These are phyloP conservation scores for Mythimna lalbum DNA, from an alignment of 2,888 invertebrate genomes.

Conservation along the genomic window DNA sequence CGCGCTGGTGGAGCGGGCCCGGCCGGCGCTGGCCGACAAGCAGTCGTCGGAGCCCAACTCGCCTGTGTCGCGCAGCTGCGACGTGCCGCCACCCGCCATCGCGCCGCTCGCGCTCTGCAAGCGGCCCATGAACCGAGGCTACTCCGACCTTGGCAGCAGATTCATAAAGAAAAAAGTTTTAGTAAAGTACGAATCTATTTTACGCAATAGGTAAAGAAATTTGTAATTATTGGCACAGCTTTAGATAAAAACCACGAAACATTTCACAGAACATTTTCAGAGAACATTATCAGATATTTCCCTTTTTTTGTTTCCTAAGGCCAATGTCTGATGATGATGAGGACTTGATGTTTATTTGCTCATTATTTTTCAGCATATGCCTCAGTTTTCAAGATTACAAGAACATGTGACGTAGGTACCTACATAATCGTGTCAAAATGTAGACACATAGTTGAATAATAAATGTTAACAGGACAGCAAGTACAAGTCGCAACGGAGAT, in stretches of 20 bases:
- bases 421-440: constrained; percentile 31
- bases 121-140: constrained; percentile 92
- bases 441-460: constrained; percentile 47
- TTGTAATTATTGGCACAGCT: background rate
- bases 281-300: background rate
- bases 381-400: background rate
- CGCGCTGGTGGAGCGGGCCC: constrained; percentile 83
- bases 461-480: constrained; percentile 80
- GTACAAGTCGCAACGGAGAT: constrained; percentile 82
- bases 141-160: constrained; percentile 95
- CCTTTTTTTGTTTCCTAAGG: background rate
- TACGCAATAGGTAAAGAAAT: background rate
- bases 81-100: constrained; percentile 84
- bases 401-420: background rate
- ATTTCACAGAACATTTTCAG: background rate
- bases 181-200: constrained; percentile 91
- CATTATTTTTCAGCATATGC: background rate
- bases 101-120: constrained; percentile 84
- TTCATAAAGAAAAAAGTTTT: constrained; percentile 95
- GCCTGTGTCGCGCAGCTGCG: constrained; percentile 92
- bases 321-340: background rate
- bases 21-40: constrained; percentile 94
- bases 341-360: background rate
- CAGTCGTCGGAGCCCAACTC: constrained; percentile 95
- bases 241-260: background rate